Evolutionary conservation across 2,888 invertebrate genomes (phyloP).

Genomic region (Eupithecia subfuscata): DNA sequence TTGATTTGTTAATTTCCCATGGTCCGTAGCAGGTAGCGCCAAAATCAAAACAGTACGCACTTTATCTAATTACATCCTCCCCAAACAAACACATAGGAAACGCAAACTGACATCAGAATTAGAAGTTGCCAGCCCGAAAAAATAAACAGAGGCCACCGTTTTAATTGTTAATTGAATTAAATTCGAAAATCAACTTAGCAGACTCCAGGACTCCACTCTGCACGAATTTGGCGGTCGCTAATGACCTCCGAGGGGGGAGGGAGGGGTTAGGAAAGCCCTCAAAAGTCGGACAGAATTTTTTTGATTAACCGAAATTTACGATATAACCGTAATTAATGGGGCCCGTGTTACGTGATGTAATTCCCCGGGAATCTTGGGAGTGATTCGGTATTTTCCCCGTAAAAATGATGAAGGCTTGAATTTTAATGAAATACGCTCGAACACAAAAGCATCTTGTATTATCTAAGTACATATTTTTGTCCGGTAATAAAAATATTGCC

Average conservation of each 20-base stretch:
- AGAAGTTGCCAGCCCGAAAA: slow-evolving; percentile 65
- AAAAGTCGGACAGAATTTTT: slow-evolving; percentile 67
- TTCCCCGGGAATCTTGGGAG: slow-evolving; percentile 49
- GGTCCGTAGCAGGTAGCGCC: slow-evolving; percentile 15
- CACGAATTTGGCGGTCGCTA: slow-evolving; percentile 64
- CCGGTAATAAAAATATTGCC: slow-evolving; percentile 6
- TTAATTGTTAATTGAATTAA: slow-evolving; percentile 82
- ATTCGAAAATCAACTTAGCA: slow-evolving; percentile 73
- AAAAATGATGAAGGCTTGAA: slow-evolving; percentile 45
- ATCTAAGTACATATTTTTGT: slow-evolving; percentile 5
- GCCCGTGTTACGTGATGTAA: slow-evolving; percentile 58
- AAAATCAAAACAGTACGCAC: slow-evolving; percentile 35
- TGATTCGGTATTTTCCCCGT: slow-evolving; percentile 56
- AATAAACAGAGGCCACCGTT: slow-evolving; percentile 70
- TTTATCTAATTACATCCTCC: slow-evolving; percentile 40
- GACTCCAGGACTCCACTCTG: slow-evolving; percentile 58
- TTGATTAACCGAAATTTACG: slow-evolving; percentile 73
- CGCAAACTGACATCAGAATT: slow-evolving; percentile 65
- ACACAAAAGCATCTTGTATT: slow-evolving; percentile 18
- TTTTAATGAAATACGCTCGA: slow-evolving; percentile 39
- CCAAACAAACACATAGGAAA: slow-evolving; percentile 55
- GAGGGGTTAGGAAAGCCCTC: slow-evolving; percentile 48
- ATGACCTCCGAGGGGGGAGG: slow-evolving; percentile 55
- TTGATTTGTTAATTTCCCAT: slow-evolving; percentile 8
- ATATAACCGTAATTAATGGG: slow-evolving; percentile 71